These are phyloP conservation scores for Peromyscus maniculatus DNA, from an alignment of 2,113 vertebrate species.

Conservation along the genomic window DNA sequence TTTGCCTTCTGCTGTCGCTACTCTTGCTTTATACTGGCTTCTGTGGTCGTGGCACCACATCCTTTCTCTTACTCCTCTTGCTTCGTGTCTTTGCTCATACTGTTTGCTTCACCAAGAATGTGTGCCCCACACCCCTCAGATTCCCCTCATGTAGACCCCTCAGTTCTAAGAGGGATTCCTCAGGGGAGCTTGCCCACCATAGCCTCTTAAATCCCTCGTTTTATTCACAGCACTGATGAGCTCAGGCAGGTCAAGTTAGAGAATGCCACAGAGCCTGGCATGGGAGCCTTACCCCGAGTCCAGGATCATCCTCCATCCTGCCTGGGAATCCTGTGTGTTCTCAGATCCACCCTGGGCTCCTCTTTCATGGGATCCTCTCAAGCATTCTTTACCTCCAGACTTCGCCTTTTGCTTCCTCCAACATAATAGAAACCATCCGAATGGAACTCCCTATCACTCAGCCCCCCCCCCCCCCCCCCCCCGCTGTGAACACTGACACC, in stretches of 20 bases:
- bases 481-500: background rate
- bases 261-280: background rate
- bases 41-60: constrained; percentile 29
- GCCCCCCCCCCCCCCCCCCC: no score
- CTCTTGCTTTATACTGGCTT: background rate
- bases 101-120: constrained; percentile 36
- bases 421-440: constrained; percentile 52
- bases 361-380: constrained; percentile 38
- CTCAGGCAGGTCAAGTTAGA: background rate
- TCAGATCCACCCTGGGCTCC: constrained; percentile 41
- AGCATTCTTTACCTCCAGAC: constrained; percentile 62
- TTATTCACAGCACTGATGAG: background rate
- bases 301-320: background rate
- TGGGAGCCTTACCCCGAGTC: background rate
- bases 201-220: background rate
- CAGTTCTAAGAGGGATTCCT: constrained; percentile 49
- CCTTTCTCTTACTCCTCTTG: constrained; percentile 52
- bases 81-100: constrained; percentile 12
- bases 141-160: constrained; percentile 17
- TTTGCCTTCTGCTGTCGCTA: background rate
- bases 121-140: background rate
- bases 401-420: constrained; percentile 60
- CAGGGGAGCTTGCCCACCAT: background rate
- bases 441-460: constrained; percentile 5
- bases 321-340: constrained; percentile 13